Evolutionary conservation across 1,140 invertebrate species (phyloP).

Genomic region (Lineus longissimus): DNA sequence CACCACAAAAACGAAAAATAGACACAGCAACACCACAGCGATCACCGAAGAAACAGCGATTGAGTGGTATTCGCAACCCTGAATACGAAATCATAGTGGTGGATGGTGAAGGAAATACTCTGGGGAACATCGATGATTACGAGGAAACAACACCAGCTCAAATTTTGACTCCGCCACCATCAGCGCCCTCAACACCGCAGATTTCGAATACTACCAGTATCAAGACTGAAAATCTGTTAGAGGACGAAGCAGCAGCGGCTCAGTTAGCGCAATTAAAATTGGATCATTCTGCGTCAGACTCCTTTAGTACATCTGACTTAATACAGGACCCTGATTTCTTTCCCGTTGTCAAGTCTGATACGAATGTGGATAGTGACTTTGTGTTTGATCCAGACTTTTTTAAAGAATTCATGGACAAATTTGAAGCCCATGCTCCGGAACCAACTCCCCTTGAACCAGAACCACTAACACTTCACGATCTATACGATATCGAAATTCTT

Average conservation of each 20-base stretch:
- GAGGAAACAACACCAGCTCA: neutral
- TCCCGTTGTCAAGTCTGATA: no score
- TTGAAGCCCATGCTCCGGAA: neutral
- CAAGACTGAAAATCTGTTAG: neutral
- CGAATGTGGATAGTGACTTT: slow-evolving; percentile 1
- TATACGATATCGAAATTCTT: slow-evolving; percentile 1
- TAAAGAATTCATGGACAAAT: neutral
- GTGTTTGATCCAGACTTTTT: neutral
- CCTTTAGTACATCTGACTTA: neutral
- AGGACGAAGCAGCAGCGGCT: neutral
- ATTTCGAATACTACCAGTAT: neutral
- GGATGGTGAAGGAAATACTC: neutral
- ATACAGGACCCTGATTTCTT: neutral
- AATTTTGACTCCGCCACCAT: neutral
- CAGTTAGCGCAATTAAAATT: neutral
- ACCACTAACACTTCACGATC: neutral
- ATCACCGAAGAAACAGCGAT: neutral
- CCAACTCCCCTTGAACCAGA: neutral
- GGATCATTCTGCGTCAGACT: neutral
- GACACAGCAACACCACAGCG: neutral
- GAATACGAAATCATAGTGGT: slow-evolving; percentile 6
- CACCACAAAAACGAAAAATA: neutral
- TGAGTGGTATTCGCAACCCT: neutral
- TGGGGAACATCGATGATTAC: neutral
- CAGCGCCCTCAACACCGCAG: neutral